These are phyloP conservation scores for Stegodyphus mimosarum DNA, from an alignment of 1,140 invertebrate genomes.

Conservation along the genomic window DNA sequence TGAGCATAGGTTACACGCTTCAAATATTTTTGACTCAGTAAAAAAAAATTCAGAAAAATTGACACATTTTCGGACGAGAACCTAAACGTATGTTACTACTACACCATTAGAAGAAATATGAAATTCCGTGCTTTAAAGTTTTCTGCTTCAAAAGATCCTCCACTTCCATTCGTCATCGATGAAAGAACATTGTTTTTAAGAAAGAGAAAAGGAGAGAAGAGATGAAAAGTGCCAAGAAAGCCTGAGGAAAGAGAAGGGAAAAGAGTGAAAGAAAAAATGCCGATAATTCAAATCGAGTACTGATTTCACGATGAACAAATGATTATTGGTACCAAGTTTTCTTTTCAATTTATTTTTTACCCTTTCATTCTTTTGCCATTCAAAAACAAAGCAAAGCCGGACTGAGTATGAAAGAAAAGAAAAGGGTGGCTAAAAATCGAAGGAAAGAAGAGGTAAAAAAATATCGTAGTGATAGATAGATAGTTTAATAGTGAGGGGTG, in stretches of 20 bases:
- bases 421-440: conserved; percentile 9
- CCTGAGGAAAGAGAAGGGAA: not conserved
- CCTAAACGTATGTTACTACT: not conserved
- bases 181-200: conserved; percentile 53
- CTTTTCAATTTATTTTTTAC: conserved; percentile 34
- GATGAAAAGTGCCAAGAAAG: not conserved
- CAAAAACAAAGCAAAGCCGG: conserved; percentile 49
- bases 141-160: conserved; percentile 14
- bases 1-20: too few species aligned
- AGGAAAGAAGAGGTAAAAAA: conserved; percentile 16
- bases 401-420: not conserved
- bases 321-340: conserved; percentile 51
- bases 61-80: not conserved
- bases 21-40: too few species aligned
- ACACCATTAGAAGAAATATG: not conserved
- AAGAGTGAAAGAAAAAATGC: conserved; percentile 34
- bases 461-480: conserved; percentile 50
- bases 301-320: conserved; percentile 55
- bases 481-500: conserved; percentile 54
- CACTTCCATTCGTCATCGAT: conserved; percentile 18
- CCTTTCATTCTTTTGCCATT: conserved; percentile 42
- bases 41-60: not conserved
- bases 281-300: conserved; percentile 59
- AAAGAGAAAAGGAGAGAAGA: conserved; percentile 20
- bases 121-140: conserved; percentile 27